phyloP scores from a whole-genome alignment of 2,888 invertebrate genomes.

The Drosophila glabriapex region DNA sequence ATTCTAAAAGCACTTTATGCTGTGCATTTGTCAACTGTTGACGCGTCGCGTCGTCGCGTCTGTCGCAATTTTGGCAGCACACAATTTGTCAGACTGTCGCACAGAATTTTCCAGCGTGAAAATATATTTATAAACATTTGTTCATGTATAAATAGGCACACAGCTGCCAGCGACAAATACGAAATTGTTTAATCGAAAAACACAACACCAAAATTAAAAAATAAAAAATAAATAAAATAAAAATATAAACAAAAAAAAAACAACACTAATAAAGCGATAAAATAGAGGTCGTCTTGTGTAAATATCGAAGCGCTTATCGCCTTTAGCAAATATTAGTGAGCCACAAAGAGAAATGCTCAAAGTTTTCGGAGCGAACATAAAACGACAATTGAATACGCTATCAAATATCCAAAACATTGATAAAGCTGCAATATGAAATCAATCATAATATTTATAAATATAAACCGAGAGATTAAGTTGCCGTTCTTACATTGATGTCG shows the following conservation, averaged over 20 bases:
- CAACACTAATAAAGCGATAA: constrained; percentile 49
- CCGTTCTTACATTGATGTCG: background rate
- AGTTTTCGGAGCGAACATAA: background rate
- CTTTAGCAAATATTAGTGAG: constrained; percentile 30
- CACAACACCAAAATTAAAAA: background rate
- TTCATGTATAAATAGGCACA: constrained; percentile 40
- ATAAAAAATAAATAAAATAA: background rate
- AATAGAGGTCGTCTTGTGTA: constrained; percentile 46
- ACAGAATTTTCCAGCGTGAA: constrained; percentile 51
- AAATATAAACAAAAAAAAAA: background rate
- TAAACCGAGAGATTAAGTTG: background rate
- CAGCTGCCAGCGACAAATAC: constrained; percentile 48
- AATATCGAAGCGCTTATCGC: constrained; percentile 36
- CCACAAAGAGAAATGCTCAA: constrained; percentile 18
- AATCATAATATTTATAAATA: background rate
- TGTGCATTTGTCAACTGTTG: constrained; percentile 67
- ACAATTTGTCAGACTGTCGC: constrained; percentile 66
- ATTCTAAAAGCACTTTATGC: constrained; percentile 39
- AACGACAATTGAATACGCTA: constrained; percentile 20
- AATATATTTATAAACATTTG: constrained; percentile 41
- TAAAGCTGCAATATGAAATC: background rate
- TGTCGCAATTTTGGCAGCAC: constrained; percentile 72
- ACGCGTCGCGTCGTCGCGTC: constrained; percentile 44
- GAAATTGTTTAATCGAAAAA: constrained; percentile 47
- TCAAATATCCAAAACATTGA: background rate